Base-by-base conservation (phyloP, 1,140 invertebrate species). In the Plectrocnemia conspersa region DNA sequence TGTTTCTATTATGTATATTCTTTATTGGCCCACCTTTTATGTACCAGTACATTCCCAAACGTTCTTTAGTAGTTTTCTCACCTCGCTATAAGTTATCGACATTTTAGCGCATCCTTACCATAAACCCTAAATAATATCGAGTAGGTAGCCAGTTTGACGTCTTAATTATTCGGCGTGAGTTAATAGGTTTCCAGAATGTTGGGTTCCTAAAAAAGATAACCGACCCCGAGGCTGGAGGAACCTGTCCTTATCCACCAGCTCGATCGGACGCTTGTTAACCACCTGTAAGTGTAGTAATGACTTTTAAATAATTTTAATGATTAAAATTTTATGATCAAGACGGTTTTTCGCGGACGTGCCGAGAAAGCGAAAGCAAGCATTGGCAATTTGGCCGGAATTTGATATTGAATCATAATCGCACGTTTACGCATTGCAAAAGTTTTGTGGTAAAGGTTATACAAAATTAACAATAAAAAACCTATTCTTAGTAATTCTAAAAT, bases 161-260 rank as follows among this genome's bases (percentile, higher is more conserved):
- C 44, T 47, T 47, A 47, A 47, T 47, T 47, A 47, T 47, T 47
- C 44, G 27, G 21, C n/a, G 19, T 47, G 44, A 15, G 22, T 47
- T 47, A 47, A 47, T 47, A 25, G 44, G 11, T 47, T 47, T 47
- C 27, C 22, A 47, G 19, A 24, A 47, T 47, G 44, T 24, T 25
- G 21, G 11, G 11, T 38, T 38, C 35, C 35, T 38, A 38, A 38
- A 38, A n/a, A 38, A 16, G 7, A 6, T 16, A 16, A 16, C 11
- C 6, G 27, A 16, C 35, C 13, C 10, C 35, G 35, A 38, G 35
- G 10, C 18, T 16, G 35, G n/a, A n/a, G n/a, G 15, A 38, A 38
- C 35, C 35, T 9, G 35, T 38, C 11, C 18, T 16, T 38, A 6
- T 5, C 18, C 35, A 16, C 13, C 27, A 6, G 6, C n/a, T 29